A percentile compares a stretch with the other conserved stretches of the same genome.
These are phyloP conservation scores for Cottoperca gobio DNA, from an alignment of 2,797 vertebrate species.

Conservation along the genomic window DNA sequence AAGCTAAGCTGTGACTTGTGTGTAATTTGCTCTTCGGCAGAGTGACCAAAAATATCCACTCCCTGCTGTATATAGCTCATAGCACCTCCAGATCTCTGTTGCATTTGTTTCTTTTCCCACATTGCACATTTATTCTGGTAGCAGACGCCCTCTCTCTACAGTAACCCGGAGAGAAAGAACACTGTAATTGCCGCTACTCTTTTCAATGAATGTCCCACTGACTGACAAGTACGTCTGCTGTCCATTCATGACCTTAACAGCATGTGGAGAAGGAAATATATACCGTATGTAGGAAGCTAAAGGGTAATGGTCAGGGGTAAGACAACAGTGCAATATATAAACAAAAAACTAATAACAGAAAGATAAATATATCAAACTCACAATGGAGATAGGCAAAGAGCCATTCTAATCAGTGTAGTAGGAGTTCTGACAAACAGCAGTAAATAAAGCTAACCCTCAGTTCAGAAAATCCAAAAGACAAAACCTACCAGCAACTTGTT, in stretches of 20 bases:
- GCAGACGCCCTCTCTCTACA: constrained; percentile 41
- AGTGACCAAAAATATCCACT: constrained; percentile 76
- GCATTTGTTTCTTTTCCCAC: constrained; percentile 48
- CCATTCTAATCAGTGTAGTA: neutral
- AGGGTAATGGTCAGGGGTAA: neutral
- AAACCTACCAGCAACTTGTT: neutral
- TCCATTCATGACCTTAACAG: constrained; percentile 31
- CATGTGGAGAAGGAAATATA: constrained; percentile 3
- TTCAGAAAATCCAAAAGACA: neutral
- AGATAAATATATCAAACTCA: neutral
- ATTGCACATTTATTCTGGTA: constrained; percentile 48
- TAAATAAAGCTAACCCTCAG: neutral
- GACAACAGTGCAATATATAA: neutral
- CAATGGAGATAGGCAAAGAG: neutral
- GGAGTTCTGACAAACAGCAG: neutral
- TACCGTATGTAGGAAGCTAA: neutral
- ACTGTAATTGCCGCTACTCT: constrained; percentile 17
- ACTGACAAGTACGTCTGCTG: constrained; percentile 24
- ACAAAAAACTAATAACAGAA: neutral
- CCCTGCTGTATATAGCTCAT: constrained; percentile 64
- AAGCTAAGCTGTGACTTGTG: constrained; percentile 77
- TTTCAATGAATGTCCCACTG: constrained; percentile 34
- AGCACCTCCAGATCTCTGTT: constrained; percentile 58
- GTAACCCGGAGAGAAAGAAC: constrained; percentile 25
- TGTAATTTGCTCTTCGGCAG: constrained; percentile 73